phyloP scores from a whole-genome alignment of 2,797 vertebrate genomes.

The Rhodeus uyekii region DNA sequence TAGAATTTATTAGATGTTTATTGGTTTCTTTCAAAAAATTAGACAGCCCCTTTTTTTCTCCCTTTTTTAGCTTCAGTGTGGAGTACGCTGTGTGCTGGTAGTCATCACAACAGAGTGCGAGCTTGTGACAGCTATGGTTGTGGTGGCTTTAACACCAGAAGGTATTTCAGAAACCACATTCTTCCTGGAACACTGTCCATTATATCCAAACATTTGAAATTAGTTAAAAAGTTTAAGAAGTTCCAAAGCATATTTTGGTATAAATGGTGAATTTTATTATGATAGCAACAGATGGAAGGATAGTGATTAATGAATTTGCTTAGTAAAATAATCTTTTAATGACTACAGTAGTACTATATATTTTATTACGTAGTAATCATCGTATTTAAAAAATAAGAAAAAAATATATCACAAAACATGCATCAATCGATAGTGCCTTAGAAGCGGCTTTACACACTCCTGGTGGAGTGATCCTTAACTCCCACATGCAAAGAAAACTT shows the following conservation, averaged over 20 bases:
- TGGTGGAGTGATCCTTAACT: too few species aligned
- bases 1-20: neutral
- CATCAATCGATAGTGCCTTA: too few species aligned
- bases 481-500: too few species aligned
- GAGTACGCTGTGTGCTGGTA: slow-evolving; percentile 68
- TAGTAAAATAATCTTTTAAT: neutral
- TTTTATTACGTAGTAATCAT: neutral
- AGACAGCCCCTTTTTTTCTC: neutral
- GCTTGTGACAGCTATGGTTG: slow-evolving; percentile 70
- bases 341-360: neutral
- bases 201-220: neutral
- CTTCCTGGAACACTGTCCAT: neutral
- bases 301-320: neutral
- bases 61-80: slow-evolving; percentile 60
- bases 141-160: slow-evolving; percentile 62
- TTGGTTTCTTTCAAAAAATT: neutral
- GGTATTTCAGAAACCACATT: slow-evolving; percentile 55
- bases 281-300: neutral
- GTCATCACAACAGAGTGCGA: slow-evolving; percentile 68
- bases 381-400: too few species aligned
- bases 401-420: too few species aligned
- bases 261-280: neutral
- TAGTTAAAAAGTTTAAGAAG: too few species aligned
- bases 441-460: too few species aligned
- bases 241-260: neutral